A percentile compares a stretch with the other conserved stretches of the same genome.
These are phyloP conservation scores for Lophius americanus DNA, from an alignment of 2,797 vertebrate genomes.

Conservation along the genomic window DNA sequence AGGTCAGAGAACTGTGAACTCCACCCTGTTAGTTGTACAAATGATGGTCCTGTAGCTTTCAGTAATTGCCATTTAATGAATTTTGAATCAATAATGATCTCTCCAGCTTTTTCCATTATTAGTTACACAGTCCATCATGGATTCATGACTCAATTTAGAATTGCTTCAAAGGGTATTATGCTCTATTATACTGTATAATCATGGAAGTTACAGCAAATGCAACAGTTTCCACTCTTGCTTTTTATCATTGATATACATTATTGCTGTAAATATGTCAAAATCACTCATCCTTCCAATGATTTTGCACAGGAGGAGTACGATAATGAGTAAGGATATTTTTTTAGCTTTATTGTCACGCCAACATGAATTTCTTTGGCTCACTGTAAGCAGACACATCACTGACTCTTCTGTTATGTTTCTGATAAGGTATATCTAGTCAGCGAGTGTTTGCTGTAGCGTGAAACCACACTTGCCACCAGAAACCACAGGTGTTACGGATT, in stretches of 20 bases:
- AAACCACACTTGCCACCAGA: neutral
- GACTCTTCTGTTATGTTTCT: conserved; percentile 1
- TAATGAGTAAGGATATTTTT: neutral
- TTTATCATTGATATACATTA: too few species aligned
- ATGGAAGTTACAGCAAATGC: neutral
- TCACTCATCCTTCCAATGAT: too few species aligned
- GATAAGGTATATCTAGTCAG: neutral
- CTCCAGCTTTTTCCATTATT: neutral
- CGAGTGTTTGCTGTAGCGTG: conserved; percentile 1
- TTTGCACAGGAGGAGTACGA: neutral
- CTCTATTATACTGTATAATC: neutral
- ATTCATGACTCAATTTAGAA: neutral
- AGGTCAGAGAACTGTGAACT: neutral
- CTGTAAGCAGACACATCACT: neutral
- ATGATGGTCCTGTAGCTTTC: neutral
- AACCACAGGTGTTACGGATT: neutral
- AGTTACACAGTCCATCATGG: neutral
- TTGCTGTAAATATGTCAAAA: too few species aligned
- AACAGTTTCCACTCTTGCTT: neutral
- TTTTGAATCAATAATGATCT: neutral
- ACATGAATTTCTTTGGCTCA: neutral
- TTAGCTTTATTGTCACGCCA: neutral
- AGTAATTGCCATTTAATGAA: neutral
- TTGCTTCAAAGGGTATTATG: neutral
- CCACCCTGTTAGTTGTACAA: neutral